A percentile compares a stretch with the other conserved stretches of the same genome.
Evolutionary conservation across 30 jellyfish, hydroid and myxozoan species (phyloP).

Genomic region (Pseudorhiza aurosa): DNA sequence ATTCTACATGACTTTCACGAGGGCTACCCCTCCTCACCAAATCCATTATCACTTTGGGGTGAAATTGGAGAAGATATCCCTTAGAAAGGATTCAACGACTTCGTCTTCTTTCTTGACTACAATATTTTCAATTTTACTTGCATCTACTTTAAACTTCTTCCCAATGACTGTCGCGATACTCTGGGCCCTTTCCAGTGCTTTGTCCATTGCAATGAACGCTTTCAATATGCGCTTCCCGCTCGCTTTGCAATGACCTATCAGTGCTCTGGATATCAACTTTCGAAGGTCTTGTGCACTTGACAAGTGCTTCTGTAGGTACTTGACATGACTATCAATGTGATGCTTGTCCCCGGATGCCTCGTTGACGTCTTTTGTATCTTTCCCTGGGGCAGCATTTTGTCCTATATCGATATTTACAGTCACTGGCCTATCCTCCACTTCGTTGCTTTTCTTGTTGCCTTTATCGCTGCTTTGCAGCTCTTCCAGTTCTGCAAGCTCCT

Average conservation of each 20-base stretch:
- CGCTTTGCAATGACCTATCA: conserved; percentile 95
- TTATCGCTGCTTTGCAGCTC: neutral
- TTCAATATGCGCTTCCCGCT: conserved; percentile 93
- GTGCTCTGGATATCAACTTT: conserved; percentile 87
- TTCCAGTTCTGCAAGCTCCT: conserved; percentile 78
- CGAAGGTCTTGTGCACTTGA: conserved; percentile 91
- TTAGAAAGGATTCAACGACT: conserved; percentile 94
- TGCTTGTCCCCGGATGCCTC: conserved; percentile 15
- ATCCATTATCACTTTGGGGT: conserved; percentile 20
- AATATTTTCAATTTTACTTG: conserved; percentile 72
- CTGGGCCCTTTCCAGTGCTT: conserved; percentile 96
- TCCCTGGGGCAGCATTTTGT: conserved; percentile 47
- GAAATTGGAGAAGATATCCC: conserved; percentile 90
- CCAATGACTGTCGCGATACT: conserved; percentile 97
- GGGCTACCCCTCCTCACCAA: too few species aligned
- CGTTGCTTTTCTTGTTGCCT: conserved; percentile 14
- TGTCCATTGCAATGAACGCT: conserved; percentile 99
- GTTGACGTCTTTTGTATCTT: neutral
- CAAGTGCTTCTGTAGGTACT: conserved; percentile 82
- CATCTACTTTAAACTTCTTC: conserved; percentile 86
- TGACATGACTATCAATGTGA: conserved; percentile 69
- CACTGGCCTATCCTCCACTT: conserved; percentile 66
- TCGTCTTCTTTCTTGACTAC: conserved; percentile 95
- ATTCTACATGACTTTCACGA: too few species aligned
- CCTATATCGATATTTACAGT: conserved; percentile 83